phyloP scores from a whole-genome alignment of 2,797 vertebrate species.

The Crypturellus tataupa region DNA sequence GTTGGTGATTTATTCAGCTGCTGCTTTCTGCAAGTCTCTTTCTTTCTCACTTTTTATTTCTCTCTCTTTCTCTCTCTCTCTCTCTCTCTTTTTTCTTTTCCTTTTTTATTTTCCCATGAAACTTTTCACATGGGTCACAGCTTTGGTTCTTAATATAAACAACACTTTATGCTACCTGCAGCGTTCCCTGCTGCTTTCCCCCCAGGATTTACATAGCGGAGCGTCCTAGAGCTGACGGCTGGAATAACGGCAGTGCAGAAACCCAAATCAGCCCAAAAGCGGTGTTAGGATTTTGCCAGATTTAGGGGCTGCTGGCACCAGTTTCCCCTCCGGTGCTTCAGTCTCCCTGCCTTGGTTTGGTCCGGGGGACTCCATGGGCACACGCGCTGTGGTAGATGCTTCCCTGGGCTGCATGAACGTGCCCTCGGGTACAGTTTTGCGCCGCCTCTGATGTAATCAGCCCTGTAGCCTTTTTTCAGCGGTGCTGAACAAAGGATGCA shows the following conservation, averaged over 20 bases:
- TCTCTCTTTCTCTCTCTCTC: too few relatives aligned
- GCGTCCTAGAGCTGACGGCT: background rate
- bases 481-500: fast-evolving
- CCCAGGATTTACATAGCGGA: background rate
- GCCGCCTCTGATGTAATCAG: background rate
- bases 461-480: background rate
- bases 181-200: background rate
- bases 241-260: background rate
- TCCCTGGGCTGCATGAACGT: background rate
- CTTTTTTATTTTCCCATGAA: background rate
- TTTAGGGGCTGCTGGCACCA: background rate
- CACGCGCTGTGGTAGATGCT: background rate
- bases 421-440: background rate
- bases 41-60: background rate
- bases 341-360: background rate
- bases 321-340: background rate
- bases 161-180: background rate
- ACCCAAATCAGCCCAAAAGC: background rate
- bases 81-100: background rate
- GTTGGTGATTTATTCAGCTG: background rate
- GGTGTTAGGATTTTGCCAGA: background rate
- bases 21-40: background rate
- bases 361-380: background rate
- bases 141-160: background rate
- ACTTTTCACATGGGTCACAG: background rate